These are phyloP conservation scores for Eulemur albifrons DNA, from an alignment of 2,797 vertebrate species.

Conservation along the genomic window DNA sequence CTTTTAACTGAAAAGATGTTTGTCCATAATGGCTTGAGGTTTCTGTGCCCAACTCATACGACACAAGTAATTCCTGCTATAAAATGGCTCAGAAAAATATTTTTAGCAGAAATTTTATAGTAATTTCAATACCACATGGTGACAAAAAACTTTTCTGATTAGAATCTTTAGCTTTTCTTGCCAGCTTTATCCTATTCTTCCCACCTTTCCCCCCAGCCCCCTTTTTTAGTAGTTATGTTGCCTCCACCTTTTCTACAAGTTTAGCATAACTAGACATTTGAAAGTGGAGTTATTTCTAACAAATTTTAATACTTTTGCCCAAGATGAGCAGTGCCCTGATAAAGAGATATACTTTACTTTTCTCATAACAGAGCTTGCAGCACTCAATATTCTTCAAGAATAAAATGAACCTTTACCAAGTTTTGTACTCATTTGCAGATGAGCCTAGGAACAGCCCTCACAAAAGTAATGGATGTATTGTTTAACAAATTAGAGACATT, in stretches of 20 bases:
- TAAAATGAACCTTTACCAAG: not conserved
- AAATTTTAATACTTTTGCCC: conserved; percentile 5
- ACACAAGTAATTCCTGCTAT: not conserved
- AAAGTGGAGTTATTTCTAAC: not conserved
- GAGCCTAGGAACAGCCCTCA: not conserved
- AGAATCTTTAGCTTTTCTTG: not conserved
- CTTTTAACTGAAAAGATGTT: not conserved
- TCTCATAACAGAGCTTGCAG: not conserved
- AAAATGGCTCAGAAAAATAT: conserved; percentile 18
- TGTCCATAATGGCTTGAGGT: not conserved
- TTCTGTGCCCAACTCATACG: not conserved
- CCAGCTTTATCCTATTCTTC: not conserved
- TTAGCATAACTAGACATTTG: not conserved
- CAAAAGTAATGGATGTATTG: not conserved
- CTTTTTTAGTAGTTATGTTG: not conserved
- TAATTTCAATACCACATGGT: not conserved
- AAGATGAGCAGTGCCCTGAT: not conserved
- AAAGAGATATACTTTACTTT: not conserved
- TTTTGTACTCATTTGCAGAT: not conserved
- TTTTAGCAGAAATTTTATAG: conserved; percentile 27
- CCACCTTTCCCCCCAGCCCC: too few relatives aligned
- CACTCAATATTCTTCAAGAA: not conserved
- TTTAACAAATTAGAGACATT: not conserved
- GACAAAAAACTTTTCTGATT: not conserved
- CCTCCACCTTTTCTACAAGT: not conserved